Evolutionary conservation across 2,888 invertebrate species (phyloP), one percentile per base, ranked within the genome.

Genomic region (Lycia hirtaria): DNA sequence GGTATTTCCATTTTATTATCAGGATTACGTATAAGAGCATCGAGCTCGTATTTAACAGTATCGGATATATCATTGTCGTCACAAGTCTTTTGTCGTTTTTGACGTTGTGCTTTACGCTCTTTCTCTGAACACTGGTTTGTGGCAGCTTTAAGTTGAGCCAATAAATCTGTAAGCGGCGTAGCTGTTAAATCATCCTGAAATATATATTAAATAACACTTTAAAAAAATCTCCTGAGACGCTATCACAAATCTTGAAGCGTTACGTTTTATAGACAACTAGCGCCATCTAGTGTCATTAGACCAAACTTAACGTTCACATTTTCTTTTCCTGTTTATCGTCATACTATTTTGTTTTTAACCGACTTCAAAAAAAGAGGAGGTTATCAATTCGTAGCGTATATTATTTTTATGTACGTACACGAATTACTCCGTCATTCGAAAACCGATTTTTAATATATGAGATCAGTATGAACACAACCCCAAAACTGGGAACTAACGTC

Each of bases 161-260:
- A 87, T 33, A 90, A 72, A 3, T 91, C 91, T 7, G 91, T 80
- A 26, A 93, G 68, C 0, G 93, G 91, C 4, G 87, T 90, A 43
- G 92, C 90, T 3, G 84, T 75, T 60, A 93, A 72, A 63, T 92
- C 92, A 57, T 91, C 92, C 93, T 93, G 73, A 47, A 83, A 80
- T 9, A 41, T 4, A 19, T 2, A 35, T 10, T 4, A n/a, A n/a
- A n/a, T n/a, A 19, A 10, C 9, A 26, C 15, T 30, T 4, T 30
- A 30, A 4, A n/a, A n/a, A 30, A 4, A n/a, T n/a, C 10, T 12
- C n/a, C n/a, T n/a, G n/a, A n/a, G n/a, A n/a, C n/a, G n/a, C n/a
- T n/a, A n/a, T n/a, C n/a, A n/a, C n/a, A n/a, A n/a, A n/a, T n/a
- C n/a, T n/a, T n/a, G n/a, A n/a, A n/a, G n/a, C n/a, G n/a, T n/a